Evolutionary conservation across 2,797 vertebrate species (phyloP).

Genomic region (Melanotaenia nigrans): DNA sequence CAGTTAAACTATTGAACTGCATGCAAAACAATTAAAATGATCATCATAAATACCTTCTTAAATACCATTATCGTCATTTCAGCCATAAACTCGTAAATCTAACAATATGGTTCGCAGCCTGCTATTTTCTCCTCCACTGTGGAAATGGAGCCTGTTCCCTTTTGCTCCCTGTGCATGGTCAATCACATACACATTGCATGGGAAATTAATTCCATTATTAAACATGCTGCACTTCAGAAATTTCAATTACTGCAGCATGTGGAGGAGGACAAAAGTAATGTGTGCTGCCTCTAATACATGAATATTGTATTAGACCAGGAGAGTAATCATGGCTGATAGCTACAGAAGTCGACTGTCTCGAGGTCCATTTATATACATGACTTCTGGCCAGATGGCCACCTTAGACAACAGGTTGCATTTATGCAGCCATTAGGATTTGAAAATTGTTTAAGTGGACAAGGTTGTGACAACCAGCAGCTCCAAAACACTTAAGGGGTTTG

Average conservation of each 20-base stretch:
- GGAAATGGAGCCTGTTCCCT: slow-evolving; percentile 49
- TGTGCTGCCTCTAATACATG: slow-evolving; percentile 76
- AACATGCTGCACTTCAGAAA: slow-evolving; percentile 86
- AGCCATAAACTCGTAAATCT: slow-evolving; percentile 48
- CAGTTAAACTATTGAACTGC: slow-evolving; percentile 14
- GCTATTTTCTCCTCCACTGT: slow-evolving; percentile 49
- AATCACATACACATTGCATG: slow-evolving; percentile 84
- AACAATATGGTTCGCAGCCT: slow-evolving; percentile 54
- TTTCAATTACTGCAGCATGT: slow-evolving; percentile 83
- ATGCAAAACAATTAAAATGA: slow-evolving; percentile 47
- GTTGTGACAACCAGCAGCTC: slow-evolving; percentile 47
- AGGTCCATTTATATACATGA: slow-evolving; percentile 78
- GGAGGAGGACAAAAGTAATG: slow-evolving; percentile 71
- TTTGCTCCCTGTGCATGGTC: slow-evolving; percentile 70
- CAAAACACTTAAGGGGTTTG: slow-evolving; percentile 60
- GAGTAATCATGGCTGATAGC: slow-evolving; percentile 74
- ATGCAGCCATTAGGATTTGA: slow-evolving; percentile 71
- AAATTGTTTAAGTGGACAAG: slow-evolving; percentile 64
- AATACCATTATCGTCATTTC: slow-evolving; percentile 45
- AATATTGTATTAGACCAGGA: slow-evolving; percentile 81
- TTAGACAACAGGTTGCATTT: slow-evolving; percentile 75
- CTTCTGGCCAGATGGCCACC: slow-evolving; percentile 79
- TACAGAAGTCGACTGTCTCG: slow-evolving; percentile 76
- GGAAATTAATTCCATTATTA: slow-evolving; percentile 89
- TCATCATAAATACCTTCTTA: slow-evolving; percentile 39